Evolutionary conservation across 2,113 vertebrate genomes (phyloP).

Genomic region (Salvelinus alpinus): DNA sequence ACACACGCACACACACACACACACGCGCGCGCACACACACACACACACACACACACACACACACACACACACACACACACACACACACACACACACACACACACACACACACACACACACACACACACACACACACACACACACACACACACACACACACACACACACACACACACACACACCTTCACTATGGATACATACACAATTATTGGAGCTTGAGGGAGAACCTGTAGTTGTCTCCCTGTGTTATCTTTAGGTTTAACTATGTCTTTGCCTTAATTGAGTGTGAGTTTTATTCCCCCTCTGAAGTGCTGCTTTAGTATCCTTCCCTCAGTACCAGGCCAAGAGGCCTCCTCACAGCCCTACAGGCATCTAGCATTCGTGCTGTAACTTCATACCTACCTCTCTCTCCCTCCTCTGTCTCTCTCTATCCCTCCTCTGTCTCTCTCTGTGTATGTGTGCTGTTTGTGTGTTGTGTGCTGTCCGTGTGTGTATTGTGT

Average conservation of each 20-base stretch:
- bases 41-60: no score
- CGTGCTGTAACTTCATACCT: neutral
- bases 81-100: no score
- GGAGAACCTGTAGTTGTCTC: neutral
- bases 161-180: neutral
- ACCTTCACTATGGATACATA: neutral
- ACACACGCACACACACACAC: no score
- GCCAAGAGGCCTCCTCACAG: neutral
- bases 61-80: no score
- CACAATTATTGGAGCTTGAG: no score
- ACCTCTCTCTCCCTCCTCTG: neutral
- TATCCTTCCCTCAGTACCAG: neutral
- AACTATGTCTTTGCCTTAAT: no score
- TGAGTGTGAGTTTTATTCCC: no score
- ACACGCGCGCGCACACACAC: no score
- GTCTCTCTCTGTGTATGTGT: neutral
- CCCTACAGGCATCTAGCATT: neutral
- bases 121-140: neutral
- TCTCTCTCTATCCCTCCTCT: constrained; percentile 4
- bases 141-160: neutral
- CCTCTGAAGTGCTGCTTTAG: no score
- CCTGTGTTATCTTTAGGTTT: no score
- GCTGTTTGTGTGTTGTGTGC: neutral
- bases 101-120: no score
- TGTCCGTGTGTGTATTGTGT: neutral